Evolutionary conservation across 2,113 vertebrate species (phyloP).

Genomic region (Trichomycterus rosablanca): DNA sequence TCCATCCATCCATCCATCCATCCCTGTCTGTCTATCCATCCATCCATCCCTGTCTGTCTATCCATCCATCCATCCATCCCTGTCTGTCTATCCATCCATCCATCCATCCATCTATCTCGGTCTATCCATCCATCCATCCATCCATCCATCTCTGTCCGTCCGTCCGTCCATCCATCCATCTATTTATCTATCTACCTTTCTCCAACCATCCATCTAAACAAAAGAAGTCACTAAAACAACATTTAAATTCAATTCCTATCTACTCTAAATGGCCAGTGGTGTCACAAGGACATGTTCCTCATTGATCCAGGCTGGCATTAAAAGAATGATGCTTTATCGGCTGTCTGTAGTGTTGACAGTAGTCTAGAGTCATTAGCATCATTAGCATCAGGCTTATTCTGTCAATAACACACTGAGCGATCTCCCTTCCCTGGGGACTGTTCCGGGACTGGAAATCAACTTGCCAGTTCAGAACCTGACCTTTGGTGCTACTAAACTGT

Average conservation of each 20-base stretch:
- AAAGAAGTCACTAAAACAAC: no score
- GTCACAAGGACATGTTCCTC: conserved; percentile 24
- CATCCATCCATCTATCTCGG: no score
- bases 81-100: no score
- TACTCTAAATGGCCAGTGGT: conserved; percentile 26
- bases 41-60: no score
- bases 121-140: no score
- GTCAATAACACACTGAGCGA: conserved; percentile 66
- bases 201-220: no score
- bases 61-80: no score
- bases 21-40: no score
- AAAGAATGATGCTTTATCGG: conserved; percentile 64
- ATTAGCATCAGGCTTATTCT: conserved; percentile 65
- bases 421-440: conserved; percentile 53
- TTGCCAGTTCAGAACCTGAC: conserved; percentile 36
- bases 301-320: conserved; percentile 62
- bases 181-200: no score
- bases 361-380: conserved; percentile 60
- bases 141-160: no score
- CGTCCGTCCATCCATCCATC: no score
- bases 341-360: conserved; percentile 59
- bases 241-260: conserved; percentile 50
- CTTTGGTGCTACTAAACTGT: conserved; percentile 46
- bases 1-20: no score
- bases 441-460: conserved; percentile 37